These are phyloP conservation scores for Cremastinae sp. DNA, from an alignment of 2,888 invertebrate species.

Conservation along the genomic window DNA sequence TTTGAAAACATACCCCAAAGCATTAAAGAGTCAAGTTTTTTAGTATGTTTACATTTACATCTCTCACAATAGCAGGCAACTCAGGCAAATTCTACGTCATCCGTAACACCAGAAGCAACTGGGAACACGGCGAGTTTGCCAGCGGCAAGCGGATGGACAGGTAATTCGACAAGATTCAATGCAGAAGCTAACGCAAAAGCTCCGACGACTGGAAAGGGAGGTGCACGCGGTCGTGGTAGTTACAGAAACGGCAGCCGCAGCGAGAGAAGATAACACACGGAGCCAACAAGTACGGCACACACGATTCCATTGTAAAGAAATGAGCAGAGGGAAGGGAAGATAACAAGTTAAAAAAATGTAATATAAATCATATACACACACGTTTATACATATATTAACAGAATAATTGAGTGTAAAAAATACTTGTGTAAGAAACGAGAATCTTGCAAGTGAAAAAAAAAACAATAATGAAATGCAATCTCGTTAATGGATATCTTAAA, in stretches of 20 bases:
- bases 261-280: slow-evolving; percentile 78
- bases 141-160: slow-evolving; percentile 71
- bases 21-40: too few species aligned
- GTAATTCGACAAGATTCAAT: slow-evolving; percentile 67
- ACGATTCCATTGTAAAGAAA: slow-evolving; percentile 59
- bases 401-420: slow-evolving; percentile 63
- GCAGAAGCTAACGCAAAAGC: slow-evolving; percentile 73
- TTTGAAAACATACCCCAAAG: too few species aligned
- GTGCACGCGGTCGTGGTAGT: slow-evolving; percentile 74
- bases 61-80: slow-evolving; percentile 64
- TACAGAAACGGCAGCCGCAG: slow-evolving; percentile 77
- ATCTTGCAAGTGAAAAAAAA: slow-evolving; percentile 12
- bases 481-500: slow-evolving; percentile 15
- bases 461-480: not conserved
- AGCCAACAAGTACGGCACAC: slow-evolving; percentile 50
- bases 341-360: slow-evolving; percentile 61
- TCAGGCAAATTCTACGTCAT: slow-evolving; percentile 71
- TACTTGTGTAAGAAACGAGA: slow-evolving; percentile 33
- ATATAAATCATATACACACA: slow-evolving; percentile 66
- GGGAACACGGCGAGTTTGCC: slow-evolving; percentile 61
- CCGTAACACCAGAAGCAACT: slow-evolving; percentile 59
- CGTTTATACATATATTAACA: slow-evolving; percentile 32
- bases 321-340: slow-evolving; percentile 33
- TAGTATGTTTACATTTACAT: too few species aligned
- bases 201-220: slow-evolving; percentile 71